Base-by-base conservation (phyloP, 1,140 invertebrate species). In the Orius insidiosus region DNA sequence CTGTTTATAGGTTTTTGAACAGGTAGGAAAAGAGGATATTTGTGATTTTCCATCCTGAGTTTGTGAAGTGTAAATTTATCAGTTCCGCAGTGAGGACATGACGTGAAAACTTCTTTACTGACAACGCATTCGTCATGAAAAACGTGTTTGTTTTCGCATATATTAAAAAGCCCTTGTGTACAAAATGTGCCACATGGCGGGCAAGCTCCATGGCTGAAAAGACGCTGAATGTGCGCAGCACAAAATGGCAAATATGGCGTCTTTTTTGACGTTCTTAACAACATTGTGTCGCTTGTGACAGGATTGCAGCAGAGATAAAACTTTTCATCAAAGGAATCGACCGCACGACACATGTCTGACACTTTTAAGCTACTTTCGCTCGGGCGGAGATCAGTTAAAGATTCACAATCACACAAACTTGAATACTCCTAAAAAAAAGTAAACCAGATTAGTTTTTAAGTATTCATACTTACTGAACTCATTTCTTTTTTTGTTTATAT, bases 131-230 rank as follows among this genome's bases (percentile, higher is more conserved):
- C 73, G 19, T 74, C 61, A 62, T 85, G 81, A 59, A 78, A 85
- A 37, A 80, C 65, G 57, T 86, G 81, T 0, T 71, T 64, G 16
- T 66, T 68, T 5, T 65, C 64, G 59, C 82, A 86, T 51, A 79
- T 74, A 36, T 76, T 69, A 62, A 84, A 84, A 50, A 69, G 70
- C 18, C 83, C 75, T 72, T 92, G 85, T 19, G 86, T 82, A 58
- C 88, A 94, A 61, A 90, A 95, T 11, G 86, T 65, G 5, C 88
- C 89, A 63, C 89, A 95, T 1, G 78, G 76, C 1, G 87, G 80
- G 60, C 89, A 95, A 59, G 85, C 89, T 58, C 89, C 85, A 60
- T 95, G 89, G 19, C 74, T 60, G 5, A 72, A 60, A 18, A 95
- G 60, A 47, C 86, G 70, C 54, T 78, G 72, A 51, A 75, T 69